Evolutionary conservation across 1,140 invertebrate species (phyloP), one percentile per base, ranked within the genome.

Genomic region (Microvelia longipes): DNA sequence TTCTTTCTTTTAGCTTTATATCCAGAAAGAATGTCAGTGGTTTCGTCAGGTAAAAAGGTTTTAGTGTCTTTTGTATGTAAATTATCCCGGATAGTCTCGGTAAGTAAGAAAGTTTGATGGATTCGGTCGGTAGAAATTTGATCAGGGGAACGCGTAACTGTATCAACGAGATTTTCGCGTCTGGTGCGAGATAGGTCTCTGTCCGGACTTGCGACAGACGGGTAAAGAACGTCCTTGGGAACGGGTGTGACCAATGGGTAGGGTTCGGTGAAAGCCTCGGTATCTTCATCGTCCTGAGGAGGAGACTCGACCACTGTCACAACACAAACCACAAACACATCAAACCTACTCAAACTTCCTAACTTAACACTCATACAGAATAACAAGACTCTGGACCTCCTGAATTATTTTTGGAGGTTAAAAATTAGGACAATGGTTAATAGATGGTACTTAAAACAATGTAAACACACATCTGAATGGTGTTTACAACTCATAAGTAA

Each of bases 251-350:
- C 35, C 35, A 50, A 50, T 5, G 35, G 35, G 35, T 50, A 50
- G 5, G 35, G 35, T 19, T 50, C 35, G 35, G 35, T 50, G 35
- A 50, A 81, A 73, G 81, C 80, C 71, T 79, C 79, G 66, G 75
- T 77, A 35, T 80, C 81, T 73, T 82, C 81, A 70, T 82, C 81
- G 71, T 80, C 79, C 5, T 79, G 79, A 15, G 80, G 80, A 11
- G 75, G 75, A 60, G 35, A 70, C 0, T 68, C 29, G 67, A 65
- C 69, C 5, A 70, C n/a, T 61, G 69, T 67, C 25, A 71, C 67
- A 24, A 68, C n/a, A 61, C 28, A 35, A 5, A 72, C 50, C n/a
- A 35, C 71, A 66, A 26, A 28, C 66, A 66, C 65, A 15, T 68
- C 68, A 35, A 35, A 29, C 24, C 50, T 30, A 24, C 13, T 19